phyloP scores from a whole-genome alignment of 2,797 vertebrate species.

The Podarcis lilfordi region DNA sequence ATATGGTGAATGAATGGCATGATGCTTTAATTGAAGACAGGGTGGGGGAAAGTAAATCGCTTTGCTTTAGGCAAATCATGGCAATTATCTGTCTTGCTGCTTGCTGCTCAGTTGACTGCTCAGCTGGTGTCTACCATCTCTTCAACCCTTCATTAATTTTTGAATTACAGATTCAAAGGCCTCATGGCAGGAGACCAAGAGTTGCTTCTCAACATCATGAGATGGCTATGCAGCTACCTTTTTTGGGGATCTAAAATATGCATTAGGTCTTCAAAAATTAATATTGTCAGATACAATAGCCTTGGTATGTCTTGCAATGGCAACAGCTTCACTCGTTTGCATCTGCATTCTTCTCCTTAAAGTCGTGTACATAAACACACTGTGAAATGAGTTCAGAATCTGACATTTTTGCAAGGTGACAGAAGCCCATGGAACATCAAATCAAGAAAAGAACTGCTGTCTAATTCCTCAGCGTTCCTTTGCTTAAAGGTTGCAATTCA shows the following conservation, averaged over 20 bases:
- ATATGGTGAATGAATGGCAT: background rate
- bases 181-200: slow-evolving; percentile 35
- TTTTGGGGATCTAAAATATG: slow-evolving; percentile 24
- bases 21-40: background rate
- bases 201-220: slow-evolving; percentile 23
- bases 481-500: background rate
- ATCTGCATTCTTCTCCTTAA: background rate
- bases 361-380: background rate
- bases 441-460: background rate
- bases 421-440: background rate
- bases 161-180: slow-evolving; percentile 60
- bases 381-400: background rate
- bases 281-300: slow-evolving; percentile 8
- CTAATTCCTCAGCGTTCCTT: background rate
- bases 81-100: slow-evolving; percentile 21
- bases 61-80: slow-evolving; percentile 15
- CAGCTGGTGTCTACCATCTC: slow-evolving; percentile 19
- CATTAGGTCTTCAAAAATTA: slow-evolving; percentile 22
- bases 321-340: background rate
- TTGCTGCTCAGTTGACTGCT: slow-evolving; percentile 35
- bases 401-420: background rate
- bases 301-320: background rate
- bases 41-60: background rate
- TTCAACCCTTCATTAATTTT: slow-evolving; percentile 57
- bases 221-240: background rate